Evolutionary conservation across 2,797 vertebrate genomes (phyloP).

Genomic region (Leuciscus waleckii): DNA sequence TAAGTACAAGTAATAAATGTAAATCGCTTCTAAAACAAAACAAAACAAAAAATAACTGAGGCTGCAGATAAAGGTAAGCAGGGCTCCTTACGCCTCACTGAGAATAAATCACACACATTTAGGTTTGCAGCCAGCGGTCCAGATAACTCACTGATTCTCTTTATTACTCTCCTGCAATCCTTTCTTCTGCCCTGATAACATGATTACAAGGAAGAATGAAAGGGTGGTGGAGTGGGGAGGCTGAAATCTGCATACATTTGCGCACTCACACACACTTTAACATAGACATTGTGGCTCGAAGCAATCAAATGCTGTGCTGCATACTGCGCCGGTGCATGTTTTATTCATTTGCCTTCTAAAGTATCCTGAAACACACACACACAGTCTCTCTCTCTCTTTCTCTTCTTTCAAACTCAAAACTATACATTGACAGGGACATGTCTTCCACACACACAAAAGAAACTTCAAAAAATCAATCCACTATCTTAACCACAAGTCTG

Average conservation of each 20-base stretch:
- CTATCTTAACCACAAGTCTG: constrained; percentile 9
- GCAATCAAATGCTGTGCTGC: constrained; percentile 60
- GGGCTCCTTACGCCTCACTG: not conserved
- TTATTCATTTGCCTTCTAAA: constrained; percentile 69
- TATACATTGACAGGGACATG: constrained; percentile 33
- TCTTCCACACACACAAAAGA: constrained; percentile 33
- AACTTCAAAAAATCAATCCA: constrained; percentile 3
- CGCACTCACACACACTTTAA: constrained; percentile 40
- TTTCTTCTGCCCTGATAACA: constrained; percentile 52
- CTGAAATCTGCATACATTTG: constrained; percentile 57
- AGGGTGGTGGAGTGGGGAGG: constrained; percentile 4
- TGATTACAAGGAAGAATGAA: constrained; percentile 47
- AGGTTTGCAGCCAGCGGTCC: constrained; percentile 29
- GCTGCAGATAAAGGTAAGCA: constrained; percentile 10
- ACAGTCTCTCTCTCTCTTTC: not conserved
- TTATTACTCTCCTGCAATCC: constrained; percentile 51
- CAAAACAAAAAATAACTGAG: not conserved
- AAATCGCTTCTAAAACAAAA: not conserved
- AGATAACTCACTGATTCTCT: constrained; percentile 54
- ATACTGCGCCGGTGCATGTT: constrained; percentile 67
- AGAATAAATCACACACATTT: constrained; percentile 39
- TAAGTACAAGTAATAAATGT: not conserved
- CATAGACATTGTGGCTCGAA: constrained; percentile 54
- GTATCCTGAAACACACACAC: constrained; percentile 39
- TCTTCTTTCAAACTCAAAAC: constrained; percentile 40